Evolutionary conservation across 2,888 invertebrate genomes (phyloP), one percentile per base, ranked within the genome.

Genomic region (Argyresthia albistria): DNA sequence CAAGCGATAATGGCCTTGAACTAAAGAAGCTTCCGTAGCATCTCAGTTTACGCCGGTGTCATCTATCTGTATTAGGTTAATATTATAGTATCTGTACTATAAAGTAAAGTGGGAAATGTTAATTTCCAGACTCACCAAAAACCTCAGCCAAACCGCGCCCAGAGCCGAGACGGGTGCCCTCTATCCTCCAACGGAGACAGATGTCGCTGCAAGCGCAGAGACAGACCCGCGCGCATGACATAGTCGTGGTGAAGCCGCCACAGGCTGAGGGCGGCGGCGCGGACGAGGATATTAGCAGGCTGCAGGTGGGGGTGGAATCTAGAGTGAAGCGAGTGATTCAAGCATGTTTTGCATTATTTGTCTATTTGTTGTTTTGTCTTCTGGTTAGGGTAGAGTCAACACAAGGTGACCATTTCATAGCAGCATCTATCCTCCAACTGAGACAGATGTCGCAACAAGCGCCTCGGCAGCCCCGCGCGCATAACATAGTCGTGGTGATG

Each of bases 41-140:
- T n/a, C n/a, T n/a, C n/a, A n/a, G n/a, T n/a, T n/a, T n/a, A n/a
- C n/a, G n/a, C n/a, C n/a, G n/a, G n/a, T n/a, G n/a, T n/a, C n/a
- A n/a, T n/a, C n/a, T n/a, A n/a, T n/a, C n/a, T n/a, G n/a, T n/a
- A n/a, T n/a, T n/a, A n/a, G n/a, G n/a, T n/a, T n/a, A n/a, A n/a
- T n/a, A n/a, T n/a, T n/a, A n/a, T n/a, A n/a, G n/a, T n/a, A n/a
- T n/a, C n/a, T n/a, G n/a, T n/a, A n/a, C n/a, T n/a, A n/a, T n/a
- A n/a, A n/a, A n/a, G n/a, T n/a, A n/a, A n/a, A n/a, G n/a, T n/a
- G n/a, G n/a, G n/a, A n/a, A n/a, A n/a, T n/a, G n/a, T n/a, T n/a
- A n/a, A n/a, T n/a, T n/a, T n/a, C 14, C 61, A 93, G 96, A 96
- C 80, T 95, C 96, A 0, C 96, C 96, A 0, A 95, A 96, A 73